phyloP scores from a whole-genome alignment of 2,797 vertebrate genomes.

The Synanceia verrucosa region DNA sequence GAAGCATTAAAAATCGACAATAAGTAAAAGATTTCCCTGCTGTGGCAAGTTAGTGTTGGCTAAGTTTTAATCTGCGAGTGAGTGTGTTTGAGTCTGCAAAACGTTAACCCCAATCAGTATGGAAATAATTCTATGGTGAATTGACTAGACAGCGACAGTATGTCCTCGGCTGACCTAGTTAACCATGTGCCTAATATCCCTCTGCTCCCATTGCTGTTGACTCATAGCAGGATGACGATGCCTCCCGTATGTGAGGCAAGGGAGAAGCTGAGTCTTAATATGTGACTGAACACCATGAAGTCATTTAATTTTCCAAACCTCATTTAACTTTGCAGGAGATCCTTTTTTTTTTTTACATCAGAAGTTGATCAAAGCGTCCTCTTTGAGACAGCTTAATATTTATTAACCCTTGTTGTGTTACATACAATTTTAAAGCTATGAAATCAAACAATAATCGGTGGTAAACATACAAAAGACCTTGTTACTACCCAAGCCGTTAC shows the following conservation, averaged over 20 bases:
- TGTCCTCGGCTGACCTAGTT: slow-evolving; percentile 69
- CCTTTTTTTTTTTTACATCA: slow-evolving; percentile 34
- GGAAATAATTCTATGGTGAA: slow-evolving; percentile 49
- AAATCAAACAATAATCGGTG: not conserved
- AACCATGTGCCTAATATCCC: slow-evolving; percentile 60
- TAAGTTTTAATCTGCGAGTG: slow-evolving; percentile 51
- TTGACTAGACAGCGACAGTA: slow-evolving; percentile 52
- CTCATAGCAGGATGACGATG: slow-evolving; percentile 51
- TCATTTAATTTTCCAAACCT: slow-evolving; percentile 56
- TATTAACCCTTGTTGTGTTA: not conserved
- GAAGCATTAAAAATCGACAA: slow-evolving; percentile 49
- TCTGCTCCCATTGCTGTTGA: slow-evolving; percentile 66
- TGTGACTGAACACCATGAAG: slow-evolving; percentile 52
- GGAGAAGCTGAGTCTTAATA: slow-evolving; percentile 47
- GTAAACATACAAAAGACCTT: too few relatives aligned
- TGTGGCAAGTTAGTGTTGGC: slow-evolving; percentile 27
- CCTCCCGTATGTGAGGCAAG: slow-evolving; percentile 40
- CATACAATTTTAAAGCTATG: not conserved
- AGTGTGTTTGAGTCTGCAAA: slow-evolving; percentile 39
- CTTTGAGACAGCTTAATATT: not conserved
- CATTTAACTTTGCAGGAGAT: slow-evolving; percentile 39
- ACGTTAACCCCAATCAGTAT: slow-evolving; percentile 59
- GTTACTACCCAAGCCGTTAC: too few relatives aligned
- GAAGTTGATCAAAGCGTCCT: slow-evolving; percentile 25
- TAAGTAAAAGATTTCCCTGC: slow-evolving; percentile 43